A percentile compares a stretch with the other conserved stretches of the same genome.
phyloP scores from a whole-genome alignment of 2,797 vertebrate species.

The Nyctibius grandis region DNA sequence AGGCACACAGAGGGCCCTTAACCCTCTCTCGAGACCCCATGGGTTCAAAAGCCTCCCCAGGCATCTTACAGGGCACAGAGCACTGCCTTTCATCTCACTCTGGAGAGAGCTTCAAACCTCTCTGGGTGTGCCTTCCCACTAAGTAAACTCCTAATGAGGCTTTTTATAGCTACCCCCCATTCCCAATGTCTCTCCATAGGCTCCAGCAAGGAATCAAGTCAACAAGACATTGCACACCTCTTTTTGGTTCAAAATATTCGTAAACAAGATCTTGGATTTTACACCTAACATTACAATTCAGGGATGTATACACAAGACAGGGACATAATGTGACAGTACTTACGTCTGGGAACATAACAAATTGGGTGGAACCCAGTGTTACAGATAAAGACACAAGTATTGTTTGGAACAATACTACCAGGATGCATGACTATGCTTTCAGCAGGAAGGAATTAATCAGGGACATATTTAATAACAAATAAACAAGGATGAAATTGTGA shows the following conservation, averaged over 20 bases:
- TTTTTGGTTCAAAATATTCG: neutral
- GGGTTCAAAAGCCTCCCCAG: neutral
- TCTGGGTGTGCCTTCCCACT: neutral
- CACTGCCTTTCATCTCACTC: neutral
- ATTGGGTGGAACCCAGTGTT: neutral
- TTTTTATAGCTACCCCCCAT: slow-evolving; percentile 41
- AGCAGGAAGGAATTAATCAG: neutral
- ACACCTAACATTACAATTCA: neutral
- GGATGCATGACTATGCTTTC: neutral
- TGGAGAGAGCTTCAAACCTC: neutral
- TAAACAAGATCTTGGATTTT: neutral
- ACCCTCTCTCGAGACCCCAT: neutral
- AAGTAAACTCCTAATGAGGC: neutral
- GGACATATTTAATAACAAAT: neutral
- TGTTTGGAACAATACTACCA: neutral
- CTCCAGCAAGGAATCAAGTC: slow-evolving; percentile 2
- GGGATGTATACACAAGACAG: neutral
- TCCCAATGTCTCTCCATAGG: slow-evolving; percentile 8
- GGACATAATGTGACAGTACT: neutral
- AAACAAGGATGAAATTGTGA: neutral
- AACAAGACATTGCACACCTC: neutral
- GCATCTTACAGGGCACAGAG: neutral
- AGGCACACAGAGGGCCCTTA: neutral
- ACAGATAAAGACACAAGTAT: neutral
- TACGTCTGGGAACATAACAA: neutral